phyloP scores from a whole-genome alignment of 1,140 invertebrate species.

The Pseudomyrmex dendroicus region DNA sequence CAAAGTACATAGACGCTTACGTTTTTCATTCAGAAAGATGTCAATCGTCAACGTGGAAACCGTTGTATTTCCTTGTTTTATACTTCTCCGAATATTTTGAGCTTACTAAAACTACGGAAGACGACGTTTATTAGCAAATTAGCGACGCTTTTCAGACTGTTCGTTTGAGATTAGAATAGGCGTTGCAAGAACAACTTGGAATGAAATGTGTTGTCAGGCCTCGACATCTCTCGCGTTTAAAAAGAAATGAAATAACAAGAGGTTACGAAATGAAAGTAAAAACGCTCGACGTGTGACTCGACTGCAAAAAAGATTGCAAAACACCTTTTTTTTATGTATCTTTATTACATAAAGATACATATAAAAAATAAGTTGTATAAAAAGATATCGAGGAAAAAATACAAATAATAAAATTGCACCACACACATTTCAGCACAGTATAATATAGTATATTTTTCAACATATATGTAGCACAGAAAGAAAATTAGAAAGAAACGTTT shows the following conservation, averaged over 20 bases:
- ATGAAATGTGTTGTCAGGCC: not conserved
- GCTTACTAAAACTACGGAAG: conserved; percentile 30
- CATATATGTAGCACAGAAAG: not conserved
- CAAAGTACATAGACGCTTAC: conserved; percentile 14
- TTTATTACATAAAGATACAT: too few relatives aligned
- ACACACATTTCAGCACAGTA: too few relatives aligned
- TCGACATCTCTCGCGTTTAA: not conserved
- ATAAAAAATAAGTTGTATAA: too few relatives aligned
- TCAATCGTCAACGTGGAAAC: conserved; percentile 11
- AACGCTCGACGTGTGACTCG: not conserved
- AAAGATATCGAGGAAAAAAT: too few relatives aligned
- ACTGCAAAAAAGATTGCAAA: too few relatives aligned
- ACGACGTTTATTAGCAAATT: conserved; percentile 53
- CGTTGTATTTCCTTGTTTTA: not conserved
- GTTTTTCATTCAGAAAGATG: not conserved
- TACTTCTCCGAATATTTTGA: conserved; percentile 29
- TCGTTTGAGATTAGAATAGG: conserved; percentile 35
- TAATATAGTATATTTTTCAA: not conserved
- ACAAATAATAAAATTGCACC: too few relatives aligned
- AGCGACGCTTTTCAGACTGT: conserved; percentile 32
- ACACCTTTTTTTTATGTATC: too few relatives aligned
- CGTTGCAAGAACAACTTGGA: conserved; percentile 13
- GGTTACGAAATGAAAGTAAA: conserved; percentile 17
- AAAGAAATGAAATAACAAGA: not conserved
- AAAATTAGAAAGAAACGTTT: too few relatives aligned